Evolutionary conservation across 2,113 vertebrate genomes (phyloP).

Genomic region (Daphoenositta chrysoptera): DNA sequence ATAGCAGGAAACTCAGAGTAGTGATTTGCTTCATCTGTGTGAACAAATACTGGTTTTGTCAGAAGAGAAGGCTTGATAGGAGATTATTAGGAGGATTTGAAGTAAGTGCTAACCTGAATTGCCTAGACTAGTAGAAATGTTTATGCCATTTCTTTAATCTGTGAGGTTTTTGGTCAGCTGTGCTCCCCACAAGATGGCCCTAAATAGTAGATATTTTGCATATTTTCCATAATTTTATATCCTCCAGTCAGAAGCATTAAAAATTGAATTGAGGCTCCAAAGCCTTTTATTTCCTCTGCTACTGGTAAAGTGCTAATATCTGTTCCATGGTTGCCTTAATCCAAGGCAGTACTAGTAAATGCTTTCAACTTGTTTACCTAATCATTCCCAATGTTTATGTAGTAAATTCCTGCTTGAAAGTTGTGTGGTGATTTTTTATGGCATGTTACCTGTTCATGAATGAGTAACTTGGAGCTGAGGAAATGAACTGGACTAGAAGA

Average conservation of each 20-base stretch:
- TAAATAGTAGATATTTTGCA: background rate
- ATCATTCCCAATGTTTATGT: rapidly evolving
- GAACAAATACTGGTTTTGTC: background rate
- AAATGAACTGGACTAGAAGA: background rate
- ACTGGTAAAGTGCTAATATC: background rate
- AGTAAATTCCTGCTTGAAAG: background rate
- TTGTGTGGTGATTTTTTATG: background rate
- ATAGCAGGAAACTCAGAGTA: background rate
- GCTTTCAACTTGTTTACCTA: background rate
- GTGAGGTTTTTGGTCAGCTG: background rate
- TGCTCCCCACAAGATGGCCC: background rate
- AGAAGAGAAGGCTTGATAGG: background rate
- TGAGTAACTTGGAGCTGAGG: background rate
- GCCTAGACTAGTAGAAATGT: background rate
- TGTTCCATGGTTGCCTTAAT: background rate
- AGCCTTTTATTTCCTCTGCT: background rate
- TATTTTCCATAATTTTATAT: background rate
- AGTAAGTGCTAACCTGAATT: background rate
- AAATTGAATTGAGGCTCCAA: background rate
- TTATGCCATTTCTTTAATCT: background rate
- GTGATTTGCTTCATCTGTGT: background rate
- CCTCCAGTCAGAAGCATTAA: background rate
- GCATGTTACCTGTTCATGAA: background rate
- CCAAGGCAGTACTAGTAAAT: background rate
- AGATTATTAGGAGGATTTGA: background rate